A percentile compares a stretch with the other conserved stretches of the same genome.
Conservation (phyloP, 2,113 vertebrate genomes). For the Hippopotamus amphibius region DNA sequence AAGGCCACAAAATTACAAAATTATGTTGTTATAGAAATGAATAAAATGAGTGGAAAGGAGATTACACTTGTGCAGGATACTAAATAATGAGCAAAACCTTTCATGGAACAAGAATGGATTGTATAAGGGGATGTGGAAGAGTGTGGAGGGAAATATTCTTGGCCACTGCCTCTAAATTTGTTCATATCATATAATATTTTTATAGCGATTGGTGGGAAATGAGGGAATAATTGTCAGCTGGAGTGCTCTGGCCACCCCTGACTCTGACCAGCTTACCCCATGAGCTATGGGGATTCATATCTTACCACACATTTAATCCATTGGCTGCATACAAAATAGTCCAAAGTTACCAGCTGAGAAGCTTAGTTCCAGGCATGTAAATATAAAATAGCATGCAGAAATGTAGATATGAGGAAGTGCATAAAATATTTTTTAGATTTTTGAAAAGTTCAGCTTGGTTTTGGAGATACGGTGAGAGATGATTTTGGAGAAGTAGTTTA, state of each 20-base stretch:
- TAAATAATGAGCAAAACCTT: constrained; percentile 65
- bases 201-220: background rate
- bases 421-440: background rate
- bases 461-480: background rate
- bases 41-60: constrained; percentile 62
- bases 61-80: constrained; percentile 13
- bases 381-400: constrained; percentile 15
- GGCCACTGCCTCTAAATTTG: background rate
- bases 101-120: constrained; percentile 54
- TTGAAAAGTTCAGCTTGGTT: background rate
- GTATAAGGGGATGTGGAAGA: constrained; percentile 4
- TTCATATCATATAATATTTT: constrained; percentile 48
- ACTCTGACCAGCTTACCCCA: background rate
- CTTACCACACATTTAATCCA: background rate
- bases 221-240: background rate
- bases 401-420: background rate
- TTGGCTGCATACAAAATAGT: background rate
- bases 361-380: background rate
- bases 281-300: background rate
- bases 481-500: background rate
- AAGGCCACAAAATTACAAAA: constrained; percentile 72
- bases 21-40: constrained; percentile 75
- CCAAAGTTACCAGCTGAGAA: background rate
- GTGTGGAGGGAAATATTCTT: constrained; percentile 34
- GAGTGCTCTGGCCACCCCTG: background rate